These are phyloP conservation scores for Amblyjoppa fuscipennis DNA, from an alignment of 2,888 invertebrate species.

Conservation along the genomic window DNA sequence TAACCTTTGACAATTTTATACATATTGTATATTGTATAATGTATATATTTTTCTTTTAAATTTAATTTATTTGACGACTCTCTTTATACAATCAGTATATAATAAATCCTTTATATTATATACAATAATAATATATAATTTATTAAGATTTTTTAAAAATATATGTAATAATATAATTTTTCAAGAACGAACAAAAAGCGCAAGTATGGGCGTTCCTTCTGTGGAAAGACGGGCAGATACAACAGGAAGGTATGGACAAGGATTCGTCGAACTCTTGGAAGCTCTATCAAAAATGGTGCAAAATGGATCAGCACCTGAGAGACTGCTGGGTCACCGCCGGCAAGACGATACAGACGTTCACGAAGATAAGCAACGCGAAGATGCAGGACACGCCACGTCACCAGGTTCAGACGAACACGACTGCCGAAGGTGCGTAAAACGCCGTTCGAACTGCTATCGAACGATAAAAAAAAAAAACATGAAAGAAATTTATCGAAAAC, in stretches of 20 bases:
- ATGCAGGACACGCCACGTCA: slow-evolving; percentile 86
- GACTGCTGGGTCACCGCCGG: slow-evolving; percentile 94
- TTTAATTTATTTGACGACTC: no score
- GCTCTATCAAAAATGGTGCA: slow-evolving; percentile 94
- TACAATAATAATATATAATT: no score
- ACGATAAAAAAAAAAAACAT: neutral
- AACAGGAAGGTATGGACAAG: slow-evolving; percentile 85
- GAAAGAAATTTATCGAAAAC: neutral
- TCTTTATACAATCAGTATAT: no score
- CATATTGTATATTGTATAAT: no score
- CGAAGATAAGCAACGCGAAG: slow-evolving; percentile 89
- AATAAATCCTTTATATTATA: no score
- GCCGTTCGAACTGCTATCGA: neutral
- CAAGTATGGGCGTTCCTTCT: slow-evolving; percentile 94
- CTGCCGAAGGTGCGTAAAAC: slow-evolving; percentile 73
- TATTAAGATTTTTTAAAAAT: no score
- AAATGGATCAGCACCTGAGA: slow-evolving; percentile 90
- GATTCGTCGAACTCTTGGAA: slow-evolving; percentile 90
- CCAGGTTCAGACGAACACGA: slow-evolving; percentile 64
- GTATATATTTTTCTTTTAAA: no score
- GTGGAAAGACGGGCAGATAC: slow-evolving; percentile 90
- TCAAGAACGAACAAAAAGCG: slow-evolving; percentile 91
- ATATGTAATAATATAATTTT: neutral
- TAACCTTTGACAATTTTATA: no score
- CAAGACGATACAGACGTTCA: slow-evolving; percentile 90